Evolutionary conservation across 2,113 vertebrate genomes (phyloP), one percentile per base, ranked within the genome.

Genomic region (Lates calcarifer): DNA sequence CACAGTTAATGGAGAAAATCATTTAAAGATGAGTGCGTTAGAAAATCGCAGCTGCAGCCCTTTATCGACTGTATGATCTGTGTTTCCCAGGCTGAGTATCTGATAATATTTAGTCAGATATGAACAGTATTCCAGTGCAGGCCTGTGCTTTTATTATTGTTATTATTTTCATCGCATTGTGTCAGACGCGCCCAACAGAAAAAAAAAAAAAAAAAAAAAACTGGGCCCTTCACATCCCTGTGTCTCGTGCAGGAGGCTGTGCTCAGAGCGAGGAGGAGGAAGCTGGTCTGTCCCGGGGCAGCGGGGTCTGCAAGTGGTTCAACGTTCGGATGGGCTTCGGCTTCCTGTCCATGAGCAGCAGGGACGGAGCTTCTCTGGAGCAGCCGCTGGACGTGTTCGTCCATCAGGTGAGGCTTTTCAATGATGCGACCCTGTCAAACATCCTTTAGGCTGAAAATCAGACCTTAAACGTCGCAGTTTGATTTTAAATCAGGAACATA

Each of bases 291-390:
- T 92, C 95, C 57, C 94, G 92, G 73, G 97, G 97, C 82, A 96
- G 95, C 79, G 97, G 97, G 43, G 94, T 96, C 90, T 98, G 97
- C 78, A 98, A 97, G 73, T 98, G 97, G 97, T 98, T 98, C 94
- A 98, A 98, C 62, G 95, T 97, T 88, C 94, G 97, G 80, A 97
- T 98, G 97, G 97, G 97, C 61, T 98, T 98, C 91, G 97, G 97
- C 51, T 98, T 98, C 93, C 95, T 98, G 78, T 97, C 97, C 92
- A 97, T 98, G 97, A 97, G 94, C 81, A 94, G 89, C 94, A 93
- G 94, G 86, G 96, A 96, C 13, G 97, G 96, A 55, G 82, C 90
- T 24, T 88, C 94, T 18, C 95, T 97, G 62, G 95, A 98, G 29
- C 87, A 91, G 2, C 96, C 96, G 28, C 95, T 96, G 61, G 97